Conservation (phyloP, 92 coral and sea anemone genomes). For the Epizoanthus illoricatus region DNA sequence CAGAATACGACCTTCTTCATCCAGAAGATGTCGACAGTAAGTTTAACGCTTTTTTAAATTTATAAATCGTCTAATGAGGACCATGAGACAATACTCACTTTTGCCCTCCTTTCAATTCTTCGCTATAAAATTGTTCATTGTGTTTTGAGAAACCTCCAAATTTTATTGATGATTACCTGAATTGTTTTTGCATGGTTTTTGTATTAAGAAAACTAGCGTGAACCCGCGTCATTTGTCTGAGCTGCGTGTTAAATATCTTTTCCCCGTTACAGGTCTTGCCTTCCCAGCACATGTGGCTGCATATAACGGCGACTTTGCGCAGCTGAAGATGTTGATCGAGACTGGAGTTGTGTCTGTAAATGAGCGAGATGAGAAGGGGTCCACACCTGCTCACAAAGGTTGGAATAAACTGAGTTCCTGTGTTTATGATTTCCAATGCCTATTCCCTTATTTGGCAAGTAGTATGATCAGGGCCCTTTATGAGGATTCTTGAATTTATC, state of each 20-base stretch:
- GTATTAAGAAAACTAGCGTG: no score
- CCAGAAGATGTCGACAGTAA: conserved; percentile 99
- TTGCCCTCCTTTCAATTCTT: background rate
- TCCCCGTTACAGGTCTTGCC: conserved; percentile 70
- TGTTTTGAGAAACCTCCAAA: no score
- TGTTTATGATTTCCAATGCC: background rate
- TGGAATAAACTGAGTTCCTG: background rate
- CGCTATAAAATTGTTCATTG: background rate
- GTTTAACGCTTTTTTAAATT: conserved; percentile 1
- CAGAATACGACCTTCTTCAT: conserved; percentile 95
- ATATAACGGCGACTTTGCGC: conserved; percentile 89
- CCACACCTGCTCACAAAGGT: conserved; percentile 99
- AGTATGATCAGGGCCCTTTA: no score
- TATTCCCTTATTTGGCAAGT: no score
- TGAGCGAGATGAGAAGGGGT: conserved; percentile 95
- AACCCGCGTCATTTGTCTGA: background rate
- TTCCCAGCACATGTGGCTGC: conserved; percentile 99
- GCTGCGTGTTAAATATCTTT: background rate
- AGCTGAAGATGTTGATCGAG: conserved; percentile 92
- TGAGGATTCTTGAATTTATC: no score
- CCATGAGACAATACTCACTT: background rate
- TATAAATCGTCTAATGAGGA: background rate
- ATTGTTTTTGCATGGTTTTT: no score
- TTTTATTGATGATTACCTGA: no score
- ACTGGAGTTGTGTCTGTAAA: conserved; percentile 96